These are phyloP conservation scores for Drosophila pseudotakahashii DNA, from an alignment of 2,888 invertebrate species.

Conservation along the genomic window DNA sequence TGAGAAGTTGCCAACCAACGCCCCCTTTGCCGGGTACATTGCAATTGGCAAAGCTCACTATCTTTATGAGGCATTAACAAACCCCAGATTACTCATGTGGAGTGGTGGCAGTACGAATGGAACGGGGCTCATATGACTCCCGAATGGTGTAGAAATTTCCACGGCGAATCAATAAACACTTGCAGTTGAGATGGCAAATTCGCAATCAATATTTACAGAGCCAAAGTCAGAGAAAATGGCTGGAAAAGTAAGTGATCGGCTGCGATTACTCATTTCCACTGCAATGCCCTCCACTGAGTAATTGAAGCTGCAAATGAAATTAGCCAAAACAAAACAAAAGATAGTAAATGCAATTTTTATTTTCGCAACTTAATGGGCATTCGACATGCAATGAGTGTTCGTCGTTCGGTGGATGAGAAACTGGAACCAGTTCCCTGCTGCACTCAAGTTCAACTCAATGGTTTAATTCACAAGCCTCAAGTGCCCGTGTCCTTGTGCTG, in stretches of 20 bases:
- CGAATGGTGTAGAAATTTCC: constrained; percentile 30
- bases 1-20: constrained; percentile 3
- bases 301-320: constrained; percentile 60
- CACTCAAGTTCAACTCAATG: constrained; percentile 19
- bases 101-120: constrained; percentile 3
- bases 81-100: constrained; percentile 35
- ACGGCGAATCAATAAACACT: constrained; percentile 41
- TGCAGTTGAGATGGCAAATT: constrained; percentile 10
- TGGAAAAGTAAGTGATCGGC: constrained; percentile 17
- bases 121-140: constrained; percentile 19
- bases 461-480: constrained; percentile 19
- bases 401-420: not conserved
- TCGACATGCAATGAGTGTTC: constrained; percentile 56
- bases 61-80: constrained; percentile 33
- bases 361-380: constrained; percentile 54
- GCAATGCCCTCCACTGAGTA: constrained; percentile 25
- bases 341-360: constrained; percentile 41
- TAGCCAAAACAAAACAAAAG: constrained; percentile 40
- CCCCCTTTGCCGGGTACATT: constrained; percentile 25
- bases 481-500: constrained; percentile 40
- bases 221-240: not conserved
- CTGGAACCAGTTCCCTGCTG: constrained; percentile 19
- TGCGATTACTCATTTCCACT: constrained; percentile 29
- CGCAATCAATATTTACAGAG: constrained; percentile 29
- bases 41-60: constrained; percentile 24